Evolutionary conservation across 2,113 vertebrate genomes (phyloP).

Genomic region (Panthera uncia): DNA sequence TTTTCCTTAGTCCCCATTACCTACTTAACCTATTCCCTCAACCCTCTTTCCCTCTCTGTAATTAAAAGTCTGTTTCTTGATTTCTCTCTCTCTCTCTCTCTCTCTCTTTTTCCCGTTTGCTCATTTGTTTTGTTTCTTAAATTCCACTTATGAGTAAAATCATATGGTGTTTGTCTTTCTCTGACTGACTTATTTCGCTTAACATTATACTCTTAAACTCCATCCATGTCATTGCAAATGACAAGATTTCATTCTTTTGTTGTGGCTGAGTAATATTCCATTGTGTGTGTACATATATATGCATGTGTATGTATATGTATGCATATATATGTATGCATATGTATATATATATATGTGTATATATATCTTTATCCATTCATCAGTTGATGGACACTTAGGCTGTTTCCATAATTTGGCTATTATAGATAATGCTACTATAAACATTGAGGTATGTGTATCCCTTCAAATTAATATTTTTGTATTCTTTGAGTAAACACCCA

Average conservation of each 20-base stretch:
- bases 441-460: not conserved
- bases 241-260: not conserved
- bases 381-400: not conserved
- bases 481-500: not conserved
- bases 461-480: not conserved
- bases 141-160: not conserved
- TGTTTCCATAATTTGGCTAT: not conserved
- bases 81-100: not conserved
- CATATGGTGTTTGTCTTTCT: not conserved
- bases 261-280: not conserved
- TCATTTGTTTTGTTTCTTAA: not conserved
- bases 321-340: not conserved
- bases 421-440: not conserved
- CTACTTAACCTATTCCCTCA: not conserved
- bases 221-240: not conserved
- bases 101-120: not conserved
- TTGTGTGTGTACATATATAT: too few species aligned
- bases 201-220: not conserved
- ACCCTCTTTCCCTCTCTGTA: not conserved
- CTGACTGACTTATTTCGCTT: not conserved
- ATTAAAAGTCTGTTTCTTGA: not conserved
- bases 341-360: not conserved
- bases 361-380: not conserved
- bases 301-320: not conserved
- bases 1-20: not conserved